Evolutionary conservation across 2,888 invertebrate species (phyloP).

Genomic region (Spicauda simplicius): DNA sequence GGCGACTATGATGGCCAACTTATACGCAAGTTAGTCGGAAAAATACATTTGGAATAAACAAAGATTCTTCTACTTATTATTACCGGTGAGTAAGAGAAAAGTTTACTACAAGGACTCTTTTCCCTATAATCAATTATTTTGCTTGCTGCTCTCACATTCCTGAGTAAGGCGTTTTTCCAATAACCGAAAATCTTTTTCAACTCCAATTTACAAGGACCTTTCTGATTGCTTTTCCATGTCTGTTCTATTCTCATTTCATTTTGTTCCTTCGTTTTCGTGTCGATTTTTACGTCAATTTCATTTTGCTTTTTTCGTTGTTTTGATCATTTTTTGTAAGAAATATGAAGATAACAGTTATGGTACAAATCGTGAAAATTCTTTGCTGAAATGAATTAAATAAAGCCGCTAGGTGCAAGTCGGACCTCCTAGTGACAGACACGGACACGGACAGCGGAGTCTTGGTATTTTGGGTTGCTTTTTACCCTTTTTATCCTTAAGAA

Average conservation of each 20-base stretch:
- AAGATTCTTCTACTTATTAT: no score
- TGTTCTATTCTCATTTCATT: conserved; percentile 11
- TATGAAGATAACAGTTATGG: no score
- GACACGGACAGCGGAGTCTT: no score
- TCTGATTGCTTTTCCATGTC: conserved; percentile 20
- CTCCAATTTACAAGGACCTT: conserved; percentile 6
- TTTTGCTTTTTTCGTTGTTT: neutral
- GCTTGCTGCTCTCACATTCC: neutral
- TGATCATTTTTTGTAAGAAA: neutral
- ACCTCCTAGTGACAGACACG: no score
- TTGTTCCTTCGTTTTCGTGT: conserved; percentile 9
- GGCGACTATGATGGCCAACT: neutral
- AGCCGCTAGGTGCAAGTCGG: no score
- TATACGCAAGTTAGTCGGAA: neutral
- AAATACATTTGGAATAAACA: no score
- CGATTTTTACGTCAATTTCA: conserved; percentile 4
- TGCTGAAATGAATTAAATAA: no score
- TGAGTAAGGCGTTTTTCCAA: conserved; percentile 11
- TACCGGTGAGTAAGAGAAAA: neutral
- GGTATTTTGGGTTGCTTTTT: no score
- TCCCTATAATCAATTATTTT: conserved; percentile 1
- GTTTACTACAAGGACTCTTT: neutral
- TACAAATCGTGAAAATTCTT: no score
- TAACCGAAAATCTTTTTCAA: conserved; percentile 15
- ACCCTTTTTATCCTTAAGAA: no score